Base-by-base conservation (phyloP, 2,113 vertebrate species). In the Andinoacara biseriatus region DNA sequence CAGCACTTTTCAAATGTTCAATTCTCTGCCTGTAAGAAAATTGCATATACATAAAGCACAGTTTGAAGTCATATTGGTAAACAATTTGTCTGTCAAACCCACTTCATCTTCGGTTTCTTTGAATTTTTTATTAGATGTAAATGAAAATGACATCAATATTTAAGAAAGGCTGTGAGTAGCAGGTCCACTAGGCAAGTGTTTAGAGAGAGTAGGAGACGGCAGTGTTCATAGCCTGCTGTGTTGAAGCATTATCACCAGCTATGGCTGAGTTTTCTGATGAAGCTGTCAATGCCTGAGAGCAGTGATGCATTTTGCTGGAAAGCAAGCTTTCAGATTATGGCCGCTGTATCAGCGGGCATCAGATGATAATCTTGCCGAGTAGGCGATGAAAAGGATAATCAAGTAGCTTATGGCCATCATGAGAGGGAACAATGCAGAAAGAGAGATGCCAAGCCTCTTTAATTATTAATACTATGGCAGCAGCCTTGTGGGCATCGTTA, bases 401-500 rank as follows among this genome's bases (percentile, higher is more conserved):
- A 94, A 92, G 85, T 90, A 24, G 84, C 89, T 94, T 83, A 92
- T 86, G 80, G 87, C 86, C 87, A 83, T 91, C 89, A 84, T 43
- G 80, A 92, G 89, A 87, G 88, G 76, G 78, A 89, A 93, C 85
- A 91, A 88, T 78, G 80, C 56, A 52, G 49, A 62, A 24, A 43
- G 59, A 74, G 83, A 83, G 81, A 89, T 61, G 74, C 81, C 4
- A 85, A 90, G 84, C 79, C 78, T 83, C 76, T 92, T 95, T 94
- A 95, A 95, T 96, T 92, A 95, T 95, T 94, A 90, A 93, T 86
- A 69, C 60, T 74, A 80, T 89, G 82, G 91, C 90, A 90, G 79
- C 67, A 61, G 86, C 62, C 58, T 83, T 80, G 86, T 84, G 91
- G 83, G 87, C 85, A 87, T 83, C 76, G 85, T 91, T 93, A 92